Conservation (phyloP, 1,140 invertebrate genomes). For the Drosophila arawakana region DNA sequence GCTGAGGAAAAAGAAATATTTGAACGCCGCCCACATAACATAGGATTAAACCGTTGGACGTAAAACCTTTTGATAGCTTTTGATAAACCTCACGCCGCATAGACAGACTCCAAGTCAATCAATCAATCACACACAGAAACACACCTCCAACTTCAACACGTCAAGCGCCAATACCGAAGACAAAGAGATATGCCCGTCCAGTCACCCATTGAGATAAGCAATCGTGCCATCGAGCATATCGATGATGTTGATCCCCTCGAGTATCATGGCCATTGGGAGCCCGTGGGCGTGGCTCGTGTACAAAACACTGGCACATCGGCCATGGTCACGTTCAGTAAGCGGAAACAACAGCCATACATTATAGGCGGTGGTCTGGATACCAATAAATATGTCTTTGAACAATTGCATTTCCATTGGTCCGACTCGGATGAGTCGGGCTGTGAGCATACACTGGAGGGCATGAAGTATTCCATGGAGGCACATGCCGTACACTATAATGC, state of each 20-base stretch:
- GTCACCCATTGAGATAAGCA: conserved; percentile 85
- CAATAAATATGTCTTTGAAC: conserved; percentile 88
- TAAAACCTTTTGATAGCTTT: too few relatives aligned
- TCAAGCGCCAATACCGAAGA: neutral
- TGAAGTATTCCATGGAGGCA: conserved; percentile 89
- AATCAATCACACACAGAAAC: neutral
- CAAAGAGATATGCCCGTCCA: conserved; percentile 83
- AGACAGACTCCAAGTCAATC: neutral
- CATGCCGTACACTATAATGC: conserved; percentile 92
- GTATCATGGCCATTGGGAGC: conserved; percentile 86
- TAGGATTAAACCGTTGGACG: conserved; percentile 27
- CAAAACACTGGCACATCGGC: conserved; percentile 83
- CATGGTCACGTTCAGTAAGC: conserved; percentile 81
- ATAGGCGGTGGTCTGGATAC: conserved; percentile 87
- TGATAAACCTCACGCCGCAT: too few relatives aligned
- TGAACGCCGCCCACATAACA: conserved; percentile 71
- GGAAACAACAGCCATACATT: conserved; percentile 81
- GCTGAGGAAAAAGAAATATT: conserved; percentile 82
- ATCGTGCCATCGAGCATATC: conserved; percentile 85
- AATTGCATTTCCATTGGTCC: conserved; percentile 94
- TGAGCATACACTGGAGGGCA: conserved; percentile 91
- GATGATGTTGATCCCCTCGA: conserved; percentile 86
- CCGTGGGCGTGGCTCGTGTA: conserved; percentile 78
- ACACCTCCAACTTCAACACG: too few relatives aligned
- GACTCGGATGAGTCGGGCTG: conserved; percentile 89